Evolutionary conservation across 1,140 invertebrate species (phyloP).

Genomic region (Intoshia linei): DNA sequence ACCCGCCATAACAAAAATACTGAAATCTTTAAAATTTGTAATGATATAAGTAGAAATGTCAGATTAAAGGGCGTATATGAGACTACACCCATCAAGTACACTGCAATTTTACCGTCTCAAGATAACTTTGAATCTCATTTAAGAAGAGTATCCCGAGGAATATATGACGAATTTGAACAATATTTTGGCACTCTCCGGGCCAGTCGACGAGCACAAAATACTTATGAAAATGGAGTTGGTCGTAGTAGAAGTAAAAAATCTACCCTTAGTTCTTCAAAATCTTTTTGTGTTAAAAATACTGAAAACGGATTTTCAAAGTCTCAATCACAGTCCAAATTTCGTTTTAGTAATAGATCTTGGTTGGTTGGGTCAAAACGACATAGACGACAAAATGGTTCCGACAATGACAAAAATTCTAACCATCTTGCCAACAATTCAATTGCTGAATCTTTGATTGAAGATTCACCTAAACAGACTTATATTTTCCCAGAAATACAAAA

Average conservation of each 20-base stretch:
- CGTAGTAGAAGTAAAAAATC: background rate
- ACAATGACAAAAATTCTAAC: too few relatives aligned
- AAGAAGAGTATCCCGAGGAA: too few relatives aligned
- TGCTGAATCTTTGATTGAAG: too few relatives aligned
- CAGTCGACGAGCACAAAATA: conserved; percentile 3
- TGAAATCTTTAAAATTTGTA: conserved; percentile 7
- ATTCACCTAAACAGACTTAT: too few relatives aligned
- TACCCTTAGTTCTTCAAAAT: background rate
- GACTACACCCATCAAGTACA: conserved; percentile 8
- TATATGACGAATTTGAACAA: background rate
- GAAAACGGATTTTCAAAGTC: background rate
- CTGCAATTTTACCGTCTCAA: conserved; percentile 4
- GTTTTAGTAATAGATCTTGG: conserved; percentile 1
- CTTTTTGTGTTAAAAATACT: background rate
- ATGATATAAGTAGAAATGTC: conserved; percentile 9
- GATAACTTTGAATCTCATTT: conserved; percentile 3
- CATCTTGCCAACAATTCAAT: too few relatives aligned
- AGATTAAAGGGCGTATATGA: conserved; percentile 6
- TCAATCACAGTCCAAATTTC: background rate
- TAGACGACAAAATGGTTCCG: too few relatives aligned
- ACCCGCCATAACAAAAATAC: conserved; percentile 3
- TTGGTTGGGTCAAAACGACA: too few relatives aligned
- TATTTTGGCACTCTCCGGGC: conserved; percentile 1
- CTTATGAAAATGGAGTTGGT: conserved; percentile 1
- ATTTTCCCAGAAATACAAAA: too few relatives aligned